Conservation (phyloP, 30 jellyfish, hydroid and myxozoan genomes). For the Cassiopea xamachana region DNA sequence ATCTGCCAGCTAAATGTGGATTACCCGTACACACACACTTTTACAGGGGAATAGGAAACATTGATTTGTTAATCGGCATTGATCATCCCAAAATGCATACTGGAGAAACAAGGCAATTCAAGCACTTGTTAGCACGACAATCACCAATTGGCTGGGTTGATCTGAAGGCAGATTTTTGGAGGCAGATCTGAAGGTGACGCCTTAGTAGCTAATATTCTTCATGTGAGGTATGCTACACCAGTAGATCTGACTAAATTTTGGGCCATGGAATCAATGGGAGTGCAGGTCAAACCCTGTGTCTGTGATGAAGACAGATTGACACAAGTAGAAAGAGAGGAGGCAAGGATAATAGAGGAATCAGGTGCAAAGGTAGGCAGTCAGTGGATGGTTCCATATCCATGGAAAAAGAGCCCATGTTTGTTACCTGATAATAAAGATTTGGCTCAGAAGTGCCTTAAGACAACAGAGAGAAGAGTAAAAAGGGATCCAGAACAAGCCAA, state of each 20-base stretch:
- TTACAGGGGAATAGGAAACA: constrained; percentile 47
- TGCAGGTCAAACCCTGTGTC: constrained; percentile 41
- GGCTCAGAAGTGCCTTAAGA: constrained; percentile 44
- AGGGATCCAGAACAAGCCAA: constrained; percentile 51
- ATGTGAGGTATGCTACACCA: constrained; percentile 67
- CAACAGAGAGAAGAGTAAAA: constrained; percentile 47
- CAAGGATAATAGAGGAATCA: constrained; percentile 43
- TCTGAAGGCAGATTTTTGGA: constrained; percentile 22
- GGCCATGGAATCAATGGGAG: constrained; percentile 80
- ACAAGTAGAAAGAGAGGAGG: constrained; percentile 48
- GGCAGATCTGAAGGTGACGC: background rate
- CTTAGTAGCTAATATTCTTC: constrained; percentile 25
- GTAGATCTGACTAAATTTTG: constrained; percentile 67
- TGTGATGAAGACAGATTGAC: constrained; percentile 49
- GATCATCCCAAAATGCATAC: constrained; percentile 70
- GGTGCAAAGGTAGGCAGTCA: constrained; percentile 48
- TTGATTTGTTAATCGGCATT: constrained; percentile 71
- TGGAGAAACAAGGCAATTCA: constrained; percentile 58
- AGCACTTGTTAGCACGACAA: constrained; percentile 64
- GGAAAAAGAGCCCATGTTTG: constrained; percentile 67
- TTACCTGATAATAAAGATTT: constrained; percentile 65
- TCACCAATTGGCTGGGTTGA: constrained; percentile 76
- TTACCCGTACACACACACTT: constrained; percentile 19
- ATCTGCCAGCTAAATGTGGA: constrained; percentile 40
- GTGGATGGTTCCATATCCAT: constrained; percentile 68